Evolutionary conservation across 1,140 invertebrate species (phyloP).

Genomic region (Calephelis virginiensis): DNA sequence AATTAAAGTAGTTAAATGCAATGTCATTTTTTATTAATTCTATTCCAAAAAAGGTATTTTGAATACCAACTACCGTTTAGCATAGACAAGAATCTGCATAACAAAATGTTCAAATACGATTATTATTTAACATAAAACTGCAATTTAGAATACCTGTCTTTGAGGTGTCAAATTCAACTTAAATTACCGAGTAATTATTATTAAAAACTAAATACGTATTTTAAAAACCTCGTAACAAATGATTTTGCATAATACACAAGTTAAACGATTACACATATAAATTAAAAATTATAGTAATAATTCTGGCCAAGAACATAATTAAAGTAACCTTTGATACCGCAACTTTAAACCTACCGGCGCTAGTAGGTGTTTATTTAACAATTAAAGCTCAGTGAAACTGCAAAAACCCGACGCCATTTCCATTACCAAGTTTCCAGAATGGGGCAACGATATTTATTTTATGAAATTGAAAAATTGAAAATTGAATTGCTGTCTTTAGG

Average conservation of each 20-base stretch:
- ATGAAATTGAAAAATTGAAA: too few relatives aligned
- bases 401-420: too few relatives aligned
- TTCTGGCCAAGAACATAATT: too few relatives aligned
- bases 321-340: too few relatives aligned
- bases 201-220: conserved; percentile 9
- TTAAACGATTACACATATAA: neutral
- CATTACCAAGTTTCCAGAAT: too few relatives aligned
- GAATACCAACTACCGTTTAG: conserved; percentile 2
- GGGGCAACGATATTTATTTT: too few relatives aligned
- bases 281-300: neutral
- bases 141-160: neutral
- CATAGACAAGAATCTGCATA: conserved; percentile 10
- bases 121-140: conserved; percentile 9
- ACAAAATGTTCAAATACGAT: conserved; percentile 6
- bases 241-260: conserved; percentile 5
- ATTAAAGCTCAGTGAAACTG: too few relatives aligned
- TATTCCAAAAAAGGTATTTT: neutral
- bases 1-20: neutral
- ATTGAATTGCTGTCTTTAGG: too few relatives aligned
- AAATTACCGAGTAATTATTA: conserved; percentile 6
- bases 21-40: conserved; percentile 10
- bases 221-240: neutral
- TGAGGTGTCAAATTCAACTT: conserved; percentile 2
- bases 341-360: too few relatives aligned
- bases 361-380: too few relatives aligned